A percentile compares a stretch with the other conserved stretches of the same genome.
phyloP scores from a whole-genome alignment of 2,797 vertebrate genomes.

The Sternarchorhynchus goeldii region DNA sequence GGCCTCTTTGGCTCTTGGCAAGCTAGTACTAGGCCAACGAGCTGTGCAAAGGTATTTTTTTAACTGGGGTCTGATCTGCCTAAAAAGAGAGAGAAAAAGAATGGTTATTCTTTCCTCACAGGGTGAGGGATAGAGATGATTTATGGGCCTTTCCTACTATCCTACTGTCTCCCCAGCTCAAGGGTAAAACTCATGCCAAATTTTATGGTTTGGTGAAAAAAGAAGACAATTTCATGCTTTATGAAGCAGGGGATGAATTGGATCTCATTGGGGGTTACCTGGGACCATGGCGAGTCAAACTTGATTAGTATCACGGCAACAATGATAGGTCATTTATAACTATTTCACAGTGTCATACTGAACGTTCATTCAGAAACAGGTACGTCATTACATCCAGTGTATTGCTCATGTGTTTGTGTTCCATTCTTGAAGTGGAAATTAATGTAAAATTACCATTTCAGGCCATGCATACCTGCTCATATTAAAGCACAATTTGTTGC shows the following conservation, averaged over 20 bases:
- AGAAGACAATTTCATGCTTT: slow-evolving; percentile 68
- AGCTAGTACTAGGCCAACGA: slow-evolving; percentile 58
- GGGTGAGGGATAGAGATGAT: slow-evolving; percentile 51
- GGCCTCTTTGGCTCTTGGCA: slow-evolving; percentile 52
- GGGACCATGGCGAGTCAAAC: slow-evolving; percentile 53
- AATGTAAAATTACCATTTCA: not conserved
- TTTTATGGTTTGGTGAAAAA: slow-evolving; percentile 57
- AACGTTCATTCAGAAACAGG: slow-evolving; percentile 33
- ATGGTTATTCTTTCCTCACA: slow-evolving; percentile 32
- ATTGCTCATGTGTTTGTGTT: not conserved
- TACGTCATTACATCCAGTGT: not conserved
- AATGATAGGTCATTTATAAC: slow-evolving; percentile 56
- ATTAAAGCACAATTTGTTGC: not conserved
- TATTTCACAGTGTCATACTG: slow-evolving; percentile 23
- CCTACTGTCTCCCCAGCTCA: slow-evolving; percentile 52
- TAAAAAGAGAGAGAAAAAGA: slow-evolving; percentile 62
- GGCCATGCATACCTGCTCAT: not conserved
- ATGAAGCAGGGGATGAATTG: slow-evolving; percentile 62
- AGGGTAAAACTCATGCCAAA: slow-evolving; percentile 57
- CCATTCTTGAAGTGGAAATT: not conserved
- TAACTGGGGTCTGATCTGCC: slow-evolving; percentile 42
- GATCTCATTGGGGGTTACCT: slow-evolving; percentile 56
- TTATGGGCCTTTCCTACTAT: slow-evolving; percentile 61
- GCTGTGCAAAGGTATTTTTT: slow-evolving; percentile 58
- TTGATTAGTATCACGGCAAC: slow-evolving; percentile 60